phyloP scores from a whole-genome alignment of 2,113 vertebrate species.

The Arothron firmamentum region DNA sequence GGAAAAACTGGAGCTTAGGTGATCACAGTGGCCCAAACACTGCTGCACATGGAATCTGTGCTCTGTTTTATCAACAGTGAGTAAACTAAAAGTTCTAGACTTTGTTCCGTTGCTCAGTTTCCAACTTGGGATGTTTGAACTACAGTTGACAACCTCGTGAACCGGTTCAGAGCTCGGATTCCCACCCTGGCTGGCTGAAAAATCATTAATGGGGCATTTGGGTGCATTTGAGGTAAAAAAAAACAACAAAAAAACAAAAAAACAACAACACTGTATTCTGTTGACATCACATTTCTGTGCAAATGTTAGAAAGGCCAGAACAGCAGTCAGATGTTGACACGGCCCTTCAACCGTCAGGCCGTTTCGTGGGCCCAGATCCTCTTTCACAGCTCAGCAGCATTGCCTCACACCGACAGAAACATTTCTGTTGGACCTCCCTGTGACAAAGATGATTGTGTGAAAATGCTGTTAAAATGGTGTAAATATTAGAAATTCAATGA shows the following conservation, averaged over 20 bases:
- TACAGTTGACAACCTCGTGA: too few species aligned
- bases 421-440: neutral
- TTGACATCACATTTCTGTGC: neutral
- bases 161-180: neutral
- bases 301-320: slow-evolving; percentile 2
- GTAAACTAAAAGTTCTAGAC: neutral
- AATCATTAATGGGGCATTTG: too few species aligned
- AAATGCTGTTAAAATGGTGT: neutral
- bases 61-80: too few species aligned
- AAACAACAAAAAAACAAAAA: too few species aligned
- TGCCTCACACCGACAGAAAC: neutral
- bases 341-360: neutral
- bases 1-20: too few species aligned
- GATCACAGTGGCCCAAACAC: too few species aligned
- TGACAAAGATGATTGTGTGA: neutral
- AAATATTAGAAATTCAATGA: neutral
- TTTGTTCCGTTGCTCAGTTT: neutral
- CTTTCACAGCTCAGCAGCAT: neutral
- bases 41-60: too few species aligned
- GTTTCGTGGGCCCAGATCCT: neutral
- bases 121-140: too few species aligned
- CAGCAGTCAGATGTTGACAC: slow-evolving; percentile 14
- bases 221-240: too few species aligned
- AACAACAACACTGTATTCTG: neutral
- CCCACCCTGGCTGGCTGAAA: neutral